Evolutionary conservation across 2,797 vertebrate species (phyloP).

Genomic region (Tinamus major): DNA sequence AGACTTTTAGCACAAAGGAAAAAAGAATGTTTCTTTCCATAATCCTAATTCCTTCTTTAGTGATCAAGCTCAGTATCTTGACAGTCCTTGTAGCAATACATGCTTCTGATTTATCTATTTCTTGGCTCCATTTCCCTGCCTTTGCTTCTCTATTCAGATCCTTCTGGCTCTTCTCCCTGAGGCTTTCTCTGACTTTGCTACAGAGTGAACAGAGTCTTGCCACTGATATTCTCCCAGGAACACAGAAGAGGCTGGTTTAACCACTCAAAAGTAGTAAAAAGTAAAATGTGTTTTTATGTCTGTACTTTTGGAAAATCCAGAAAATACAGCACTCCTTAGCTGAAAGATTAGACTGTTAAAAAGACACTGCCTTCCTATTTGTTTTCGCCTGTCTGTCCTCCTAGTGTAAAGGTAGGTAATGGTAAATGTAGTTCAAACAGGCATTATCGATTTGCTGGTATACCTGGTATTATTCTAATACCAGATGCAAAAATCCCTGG

Average conservation of each 20-base stretch:
- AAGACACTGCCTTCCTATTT: neutral
- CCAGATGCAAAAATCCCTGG: neutral
- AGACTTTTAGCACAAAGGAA: neutral
- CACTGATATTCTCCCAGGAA: neutral
- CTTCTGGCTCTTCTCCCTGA: neutral
- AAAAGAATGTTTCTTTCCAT: neutral
- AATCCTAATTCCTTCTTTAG: neutral
- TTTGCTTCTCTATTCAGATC: neutral
- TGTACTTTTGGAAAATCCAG: neutral
- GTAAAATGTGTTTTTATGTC: neutral
- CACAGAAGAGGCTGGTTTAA: neutral
- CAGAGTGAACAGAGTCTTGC: neutral
- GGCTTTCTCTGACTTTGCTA: neutral
- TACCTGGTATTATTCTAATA: neutral
- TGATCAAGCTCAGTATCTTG: neutral
- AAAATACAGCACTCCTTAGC: neutral
- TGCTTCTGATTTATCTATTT: neutral
- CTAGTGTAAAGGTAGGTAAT: neutral
- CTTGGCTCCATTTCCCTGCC: neutral
- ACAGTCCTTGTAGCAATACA: neutral
- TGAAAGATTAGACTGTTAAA: neutral
- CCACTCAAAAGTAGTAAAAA: neutral
- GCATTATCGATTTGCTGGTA: neutral
- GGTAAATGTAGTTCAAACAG: neutral
- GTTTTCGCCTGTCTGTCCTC: neutral